Base-by-base conservation (phyloP, 2,113 vertebrate species). In the Cephalopterus ornatus region DNA sequence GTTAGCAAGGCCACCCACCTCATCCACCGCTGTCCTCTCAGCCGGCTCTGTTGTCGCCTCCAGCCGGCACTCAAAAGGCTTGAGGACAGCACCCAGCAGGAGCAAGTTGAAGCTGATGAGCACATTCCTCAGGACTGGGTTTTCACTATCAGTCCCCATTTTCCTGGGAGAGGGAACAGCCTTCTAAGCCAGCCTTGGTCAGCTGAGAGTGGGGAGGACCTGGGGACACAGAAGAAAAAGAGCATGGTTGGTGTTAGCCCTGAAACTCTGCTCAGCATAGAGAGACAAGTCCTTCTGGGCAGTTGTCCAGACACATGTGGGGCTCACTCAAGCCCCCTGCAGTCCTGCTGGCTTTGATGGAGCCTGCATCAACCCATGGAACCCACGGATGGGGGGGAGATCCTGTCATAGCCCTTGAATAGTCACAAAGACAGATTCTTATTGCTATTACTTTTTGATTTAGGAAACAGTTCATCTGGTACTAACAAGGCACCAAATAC, bases 81-180 rank as follows among this genome's bases (percentile, higher is more conserved):
- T 96, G 50, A 98, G 96, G 80, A 98, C 37, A 11, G 97, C 49
- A 1, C 97, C 97, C 88, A 98, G 89, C 49, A 98, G 95, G 32
- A 98, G 96, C 95, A 98, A 88, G 91, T 97, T 98, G 93, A 98
- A 96, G 7, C 97, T 97, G 65, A 98, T 95, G 21, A 98, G 93
- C 93, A 98, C 23, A 4, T 98, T 98, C 92, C 97, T 98, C 90
- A 98, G 94, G 58, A 97, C 71, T 2, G 59, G 95, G 10, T 96
- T 98, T 86, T 98, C 98, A 78, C 95, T 89, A 5, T 98, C 97
- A 18, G 91, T 95, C 87, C 97, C 97, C 98, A 98, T 98, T 95
- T 91, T 98, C 86, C 84, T 77, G 74, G 85, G 77, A 73, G 62
- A 52, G 4, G 3, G 35, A 94, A 73, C 71, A 71, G 32, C 30